Evolutionary conservation across 2,888 invertebrate species (phyloP), one percentile per base, ranked within the genome.

Genomic region (Tanypteryx hageni): DNA sequence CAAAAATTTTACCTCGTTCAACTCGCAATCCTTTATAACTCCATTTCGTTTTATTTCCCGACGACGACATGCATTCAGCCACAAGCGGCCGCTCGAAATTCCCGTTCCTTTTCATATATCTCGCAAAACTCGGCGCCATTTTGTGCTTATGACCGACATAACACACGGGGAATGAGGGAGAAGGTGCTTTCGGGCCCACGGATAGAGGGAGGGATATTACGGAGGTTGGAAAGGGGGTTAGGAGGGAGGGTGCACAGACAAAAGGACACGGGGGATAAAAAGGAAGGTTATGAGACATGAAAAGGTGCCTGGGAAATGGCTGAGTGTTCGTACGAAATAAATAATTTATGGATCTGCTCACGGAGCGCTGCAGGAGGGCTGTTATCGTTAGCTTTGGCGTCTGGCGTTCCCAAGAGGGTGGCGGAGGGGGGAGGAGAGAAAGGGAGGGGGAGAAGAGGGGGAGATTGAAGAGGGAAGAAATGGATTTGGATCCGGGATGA

Each of bases 351-450:
- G 76, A 27, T 82, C 27, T 56, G 10, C 18, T 10, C 11, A 7
- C 10, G 5, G 27, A 56, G 44, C 14, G 16, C 16, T 44, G 27
- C 7, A n/a, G 82, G 31, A 44, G n/a, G 44, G 83, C 83, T 83
- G 83, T 83, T 83, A 83, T 83, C 83, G 83, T 57, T 83, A 31
- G 57, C 83, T 83, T 83, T 83, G 57, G 83, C 56, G 83, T 57
- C 83, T 83, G 83, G 56, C 83, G 18, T 57, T n/a, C 83, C 83
- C 83, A 56, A n/a, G 82, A 82, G 83, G 83, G 82, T 5, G 22
- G 76, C 11, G 76, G 18, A 11, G 11, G 22, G 1, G 76, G 10
- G 11, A 9, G 76, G 7, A 27, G n/a, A 27, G 27, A 16, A 9
- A 14, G 81, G 81, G 13, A 11, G 81, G 81, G 5, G 81, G 7